A percentile compares a stretch with the other conserved stretches of the same genome.
These are phyloP conservation scores for Phyto melanocephala DNA, from an alignment of 2,888 invertebrate genomes.

Conservation along the genomic window DNA sequence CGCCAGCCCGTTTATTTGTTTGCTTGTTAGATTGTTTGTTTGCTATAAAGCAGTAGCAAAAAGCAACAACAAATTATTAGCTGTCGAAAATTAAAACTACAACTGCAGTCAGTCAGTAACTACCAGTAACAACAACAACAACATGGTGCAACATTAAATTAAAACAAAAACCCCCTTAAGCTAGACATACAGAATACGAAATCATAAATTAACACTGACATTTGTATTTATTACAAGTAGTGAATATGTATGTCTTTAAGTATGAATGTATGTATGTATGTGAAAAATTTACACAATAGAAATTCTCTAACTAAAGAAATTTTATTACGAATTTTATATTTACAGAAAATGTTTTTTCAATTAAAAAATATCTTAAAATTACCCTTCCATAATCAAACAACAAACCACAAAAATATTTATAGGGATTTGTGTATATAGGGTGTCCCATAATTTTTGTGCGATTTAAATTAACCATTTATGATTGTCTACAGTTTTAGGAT, in stretches of 20 bases:
- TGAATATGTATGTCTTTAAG: neutral
- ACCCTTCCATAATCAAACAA: too few relatives aligned
- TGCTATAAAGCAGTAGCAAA: slow-evolving; percentile 22
- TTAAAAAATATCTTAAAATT: too few relatives aligned
- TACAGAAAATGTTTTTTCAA: too few relatives aligned
- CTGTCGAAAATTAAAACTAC: neutral
- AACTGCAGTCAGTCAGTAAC: neutral
- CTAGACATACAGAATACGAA: neutral
- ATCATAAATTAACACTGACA: neutral
- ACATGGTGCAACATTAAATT: neutral
- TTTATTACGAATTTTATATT: too few relatives aligned
- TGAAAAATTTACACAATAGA: too few relatives aligned
- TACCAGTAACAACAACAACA: neutral
- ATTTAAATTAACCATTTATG: too few relatives aligned
- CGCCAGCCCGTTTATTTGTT: slow-evolving; percentile 6
- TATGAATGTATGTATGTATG: too few relatives aligned
- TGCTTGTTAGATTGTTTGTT: neutral
- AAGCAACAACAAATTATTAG: slow-evolving; percentile 22
- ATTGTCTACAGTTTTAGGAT: too few relatives aligned
- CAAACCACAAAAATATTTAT: too few relatives aligned
- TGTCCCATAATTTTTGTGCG: too few relatives aligned
- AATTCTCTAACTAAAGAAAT: too few relatives aligned
- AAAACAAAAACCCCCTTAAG: slow-evolving; percentile 9
- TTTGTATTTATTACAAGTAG: neutral
- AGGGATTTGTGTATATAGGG: too few relatives aligned